Evolutionary conservation across 2,113 vertebrate genomes (phyloP), one percentile per base, ranked within the genome.

Genomic region (Eretmochelys imbricata): DNA sequence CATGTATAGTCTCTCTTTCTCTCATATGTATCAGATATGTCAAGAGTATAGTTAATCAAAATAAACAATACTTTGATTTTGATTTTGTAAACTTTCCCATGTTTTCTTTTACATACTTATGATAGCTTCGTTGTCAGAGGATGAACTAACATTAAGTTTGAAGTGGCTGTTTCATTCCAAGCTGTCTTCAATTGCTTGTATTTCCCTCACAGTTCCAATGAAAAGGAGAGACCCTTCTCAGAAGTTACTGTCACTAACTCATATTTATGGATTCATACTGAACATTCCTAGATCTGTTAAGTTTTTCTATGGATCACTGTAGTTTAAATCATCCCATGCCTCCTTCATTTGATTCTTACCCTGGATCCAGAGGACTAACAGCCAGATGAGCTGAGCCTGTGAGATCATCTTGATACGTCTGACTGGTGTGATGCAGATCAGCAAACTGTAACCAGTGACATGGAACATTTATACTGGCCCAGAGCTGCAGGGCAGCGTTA

Each of bases 1-100:
- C 49, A 80, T 98, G 97, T 91, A 96, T 97, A 92, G 98, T 94
- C 62, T 92, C 6, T 17, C 97, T 82, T 59, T 57, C 93, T 94
- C 89, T 97, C 93, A 31, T 3, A 17, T 35, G 8, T 35, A 35
- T 65, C 8, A 3, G 35, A 16, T 57, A 57, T 57, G 10, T 27
- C 5, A 27, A 57, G 2, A 27, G 2, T 17, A 31, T 17, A 8
- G 62, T 35, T 65, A 65, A 35, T 35, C 31, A 35, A 65, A 65
- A 65, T 35, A 35, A 4, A 35, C 31, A 31, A 35, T 65, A 4
- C 14, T 17, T 35, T 31, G 12, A 62, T 29, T 17, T 35, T 31
- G 12, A 62, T 29, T 62, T 13, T 29, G 5, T 62, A 14, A 62
- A 62, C 10, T 57, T 31, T 59, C 27, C 27, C 5, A 54, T 31